Conservation (phyloP, 2,888 invertebrate genomes). For the Chironomus tentans region DNA sequence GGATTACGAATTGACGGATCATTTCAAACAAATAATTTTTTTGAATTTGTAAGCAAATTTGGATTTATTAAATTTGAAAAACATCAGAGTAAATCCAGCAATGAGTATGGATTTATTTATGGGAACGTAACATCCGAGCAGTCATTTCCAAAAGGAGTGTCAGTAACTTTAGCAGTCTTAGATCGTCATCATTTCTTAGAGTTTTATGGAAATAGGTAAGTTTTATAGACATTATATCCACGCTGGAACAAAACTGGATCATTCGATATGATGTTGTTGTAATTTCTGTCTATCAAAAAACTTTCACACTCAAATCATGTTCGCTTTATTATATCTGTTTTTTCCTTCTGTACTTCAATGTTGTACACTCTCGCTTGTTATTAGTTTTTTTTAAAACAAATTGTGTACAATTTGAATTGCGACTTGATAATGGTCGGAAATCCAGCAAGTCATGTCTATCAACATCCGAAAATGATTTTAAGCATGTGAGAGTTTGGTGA, state of each 20-base stretch:
- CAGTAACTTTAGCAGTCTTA: constrained; percentile 76
- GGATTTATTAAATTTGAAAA: constrained; percentile 93
- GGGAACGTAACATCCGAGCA: constrained; percentile 79
- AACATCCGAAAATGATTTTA: too few relatives aligned
- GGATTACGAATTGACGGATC: not conserved
- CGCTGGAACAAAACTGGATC: constrained; percentile 34
- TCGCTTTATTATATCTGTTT: too few relatives aligned
- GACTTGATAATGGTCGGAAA: too few relatives aligned
- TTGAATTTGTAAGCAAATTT: constrained; percentile 88
- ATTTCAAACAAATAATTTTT: constrained; percentile 54
- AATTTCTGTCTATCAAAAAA: not conserved
- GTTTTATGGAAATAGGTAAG: constrained; percentile 68
- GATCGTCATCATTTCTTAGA: constrained; percentile 82
- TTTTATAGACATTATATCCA: not conserved
- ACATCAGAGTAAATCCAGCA: constrained; percentile 43
- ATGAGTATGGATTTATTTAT: constrained; percentile 90
- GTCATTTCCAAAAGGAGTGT: constrained; percentile 50
- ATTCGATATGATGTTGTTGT: not conserved
- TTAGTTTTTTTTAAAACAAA: too few relatives aligned
- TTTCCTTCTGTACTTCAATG: too few relatives aligned
- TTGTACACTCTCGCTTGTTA: too few relatives aligned
- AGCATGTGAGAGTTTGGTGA: too few relatives aligned
- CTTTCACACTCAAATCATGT: not conserved
- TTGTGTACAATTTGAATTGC: too few relatives aligned
- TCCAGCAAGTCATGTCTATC: too few relatives aligned